Conservation (phyloP, 2,113 vertebrate species). For the Tetrax tetrax region DNA sequence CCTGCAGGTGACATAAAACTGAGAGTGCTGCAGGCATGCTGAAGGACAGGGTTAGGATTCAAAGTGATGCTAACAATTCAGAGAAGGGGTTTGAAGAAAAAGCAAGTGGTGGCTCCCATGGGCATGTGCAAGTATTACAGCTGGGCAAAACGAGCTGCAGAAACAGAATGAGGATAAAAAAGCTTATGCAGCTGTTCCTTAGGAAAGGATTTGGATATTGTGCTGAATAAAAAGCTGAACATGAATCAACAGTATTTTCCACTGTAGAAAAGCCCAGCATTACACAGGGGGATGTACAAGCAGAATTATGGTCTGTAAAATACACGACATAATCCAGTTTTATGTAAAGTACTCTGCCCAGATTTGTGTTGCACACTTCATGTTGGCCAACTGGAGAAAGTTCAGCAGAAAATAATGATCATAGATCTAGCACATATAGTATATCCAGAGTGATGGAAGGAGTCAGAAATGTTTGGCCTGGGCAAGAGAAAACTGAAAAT, state of each 20-base stretch:
- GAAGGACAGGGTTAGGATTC: background rate
- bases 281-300: background rate
- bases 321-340: background rate
- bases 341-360: background rate
- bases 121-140: background rate
- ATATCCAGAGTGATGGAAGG: background rate
- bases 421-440: background rate
- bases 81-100: background rate
- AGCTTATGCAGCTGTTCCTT: background rate
- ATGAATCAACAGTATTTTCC: background rate
- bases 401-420: background rate
- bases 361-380: background rate
- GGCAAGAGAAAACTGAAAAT: background rate
- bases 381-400: background rate
- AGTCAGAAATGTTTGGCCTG: background rate
- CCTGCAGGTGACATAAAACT: background rate
- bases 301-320: background rate
- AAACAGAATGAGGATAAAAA: background rate
- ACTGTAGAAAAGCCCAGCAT: background rate
- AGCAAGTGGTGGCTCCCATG: background rate
- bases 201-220: background rate
- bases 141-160: background rate
- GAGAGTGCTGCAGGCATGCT: background rate
- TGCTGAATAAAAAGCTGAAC: background rate
- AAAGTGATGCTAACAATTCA: background rate